Evolutionary conservation across 2,113 vertebrate genomes (phyloP).

Genomic region (Thunnus maccoyii): DNA sequence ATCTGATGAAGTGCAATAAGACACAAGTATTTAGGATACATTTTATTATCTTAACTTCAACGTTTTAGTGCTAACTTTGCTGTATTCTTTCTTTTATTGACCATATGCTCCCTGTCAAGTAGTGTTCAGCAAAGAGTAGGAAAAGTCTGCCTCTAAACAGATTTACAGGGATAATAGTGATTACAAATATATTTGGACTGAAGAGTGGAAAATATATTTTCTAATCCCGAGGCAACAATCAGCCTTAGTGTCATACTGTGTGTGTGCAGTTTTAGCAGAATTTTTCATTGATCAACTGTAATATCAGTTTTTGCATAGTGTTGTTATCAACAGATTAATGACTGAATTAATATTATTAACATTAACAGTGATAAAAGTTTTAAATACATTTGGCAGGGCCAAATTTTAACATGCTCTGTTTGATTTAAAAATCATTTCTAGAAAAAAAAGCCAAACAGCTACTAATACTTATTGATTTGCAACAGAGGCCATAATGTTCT

Average conservation of each 20-base stretch:
- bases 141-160: background rate
- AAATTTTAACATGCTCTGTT: too few species aligned
- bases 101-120: background rate
- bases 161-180: background rate
- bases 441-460: too few species aligned
- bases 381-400: too few species aligned
- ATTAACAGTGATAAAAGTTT: background rate
- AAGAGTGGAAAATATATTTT: background rate
- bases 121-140: background rate
- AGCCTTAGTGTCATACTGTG: background rate
- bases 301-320: conserved; percentile 12
- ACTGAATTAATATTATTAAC: background rate
- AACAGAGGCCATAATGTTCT: too few species aligned
- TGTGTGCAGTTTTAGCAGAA: background rate
- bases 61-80: background rate
- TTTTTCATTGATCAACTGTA: conserved; percentile 10
- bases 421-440: too few species aligned
- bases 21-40: too few species aligned
- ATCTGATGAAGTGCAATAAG: too few species aligned
- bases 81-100: background rate
- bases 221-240: conserved; percentile 3
- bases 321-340: background rate
- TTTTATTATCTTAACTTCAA: too few species aligned
- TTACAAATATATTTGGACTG: background rate
- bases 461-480: too few species aligned